Conservation (phyloP, 2,888 invertebrate species). For the Parapristionchus giblindavisi region DNA sequence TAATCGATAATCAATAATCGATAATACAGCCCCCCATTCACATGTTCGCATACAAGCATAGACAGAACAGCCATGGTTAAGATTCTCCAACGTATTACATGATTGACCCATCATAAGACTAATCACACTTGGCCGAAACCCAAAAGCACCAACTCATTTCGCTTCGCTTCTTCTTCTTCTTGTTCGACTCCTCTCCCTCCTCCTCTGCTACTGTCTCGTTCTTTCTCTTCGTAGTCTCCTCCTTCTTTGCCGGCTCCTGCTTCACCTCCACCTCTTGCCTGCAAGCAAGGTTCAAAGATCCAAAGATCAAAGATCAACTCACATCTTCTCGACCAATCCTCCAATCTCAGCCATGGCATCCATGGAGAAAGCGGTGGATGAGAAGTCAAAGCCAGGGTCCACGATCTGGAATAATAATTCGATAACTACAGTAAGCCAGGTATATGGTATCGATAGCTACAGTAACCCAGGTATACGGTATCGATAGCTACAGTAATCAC, state of each 20-base stretch:
- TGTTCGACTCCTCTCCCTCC: slow-evolving; percentile 37
- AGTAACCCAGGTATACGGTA: not conserved
- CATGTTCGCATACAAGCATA: no score
- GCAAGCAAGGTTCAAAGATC: not conserved
- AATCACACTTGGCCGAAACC: slow-evolving; percentile 26
- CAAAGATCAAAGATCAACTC: not conserved
- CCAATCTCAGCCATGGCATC: slow-evolving; percentile 56
- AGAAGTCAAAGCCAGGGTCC: slow-evolving; percentile 62
- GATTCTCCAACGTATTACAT: no score
- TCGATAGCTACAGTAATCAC: not conserved
- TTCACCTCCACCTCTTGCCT: slow-evolving; percentile 11
- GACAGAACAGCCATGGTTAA: no score
- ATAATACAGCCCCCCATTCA: no score
- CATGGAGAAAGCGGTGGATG: slow-evolving; percentile 49
- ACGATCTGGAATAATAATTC: slow-evolving; percentile 39
- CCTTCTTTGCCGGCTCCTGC: not conserved
- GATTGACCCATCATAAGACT: no score
- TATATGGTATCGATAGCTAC: not conserved
- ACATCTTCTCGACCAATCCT: slow-evolving; percentile 40
- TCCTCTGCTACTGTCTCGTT: slow-evolving; percentile 37
- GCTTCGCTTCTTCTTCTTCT: slow-evolving; percentile 34
- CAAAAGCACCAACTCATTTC: slow-evolving; percentile 14
- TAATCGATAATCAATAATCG: no score
- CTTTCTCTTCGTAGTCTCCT: slow-evolving; percentile 34
- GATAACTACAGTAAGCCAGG: no score